Evolutionary conservation across 2,797 vertebrate genomes (phyloP).

Genomic region (Mus minutoides): DNA sequence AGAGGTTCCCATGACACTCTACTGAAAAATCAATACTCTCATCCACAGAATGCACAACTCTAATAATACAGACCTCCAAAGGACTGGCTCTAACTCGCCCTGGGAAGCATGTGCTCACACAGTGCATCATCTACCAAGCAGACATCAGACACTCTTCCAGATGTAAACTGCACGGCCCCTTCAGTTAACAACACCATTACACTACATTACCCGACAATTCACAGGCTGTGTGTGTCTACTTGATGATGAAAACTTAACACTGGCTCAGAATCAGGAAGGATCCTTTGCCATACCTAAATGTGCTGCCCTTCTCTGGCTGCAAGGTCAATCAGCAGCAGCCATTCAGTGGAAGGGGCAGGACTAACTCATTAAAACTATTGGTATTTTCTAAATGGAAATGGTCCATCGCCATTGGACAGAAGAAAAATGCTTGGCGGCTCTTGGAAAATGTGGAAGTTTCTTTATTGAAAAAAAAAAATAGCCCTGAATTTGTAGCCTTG

Average conservation of each 20-base stretch:
- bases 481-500: constrained; percentile 48
- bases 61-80: constrained; percentile 42
- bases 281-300: constrained; percentile 50
- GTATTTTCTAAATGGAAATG: constrained; percentile 67
- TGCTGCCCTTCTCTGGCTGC: constrained; percentile 54
- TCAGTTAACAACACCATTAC: constrained; percentile 40
- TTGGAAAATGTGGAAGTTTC: constrained; percentile 52
- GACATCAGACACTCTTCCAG: neutral
- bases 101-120: neutral
- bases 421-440: neutral
- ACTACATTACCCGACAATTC: constrained; percentile 40
- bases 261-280: constrained; percentile 41
- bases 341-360: constrained; percentile 52
- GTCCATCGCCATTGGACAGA: constrained; percentile 54
- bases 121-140: neutral
- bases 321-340: constrained; percentile 72
- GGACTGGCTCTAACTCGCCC: constrained; percentile 28
- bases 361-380: constrained; percentile 65
- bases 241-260: neutral
- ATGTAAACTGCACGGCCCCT: neutral
- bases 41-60: neutral
- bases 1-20: neutral
- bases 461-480: constrained; percentile 74
- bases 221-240: neutral
- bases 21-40: neutral